Evolutionary conservation across 2,797 vertebrate species (phyloP).

Genomic region (Delichon dasypus): DNA sequence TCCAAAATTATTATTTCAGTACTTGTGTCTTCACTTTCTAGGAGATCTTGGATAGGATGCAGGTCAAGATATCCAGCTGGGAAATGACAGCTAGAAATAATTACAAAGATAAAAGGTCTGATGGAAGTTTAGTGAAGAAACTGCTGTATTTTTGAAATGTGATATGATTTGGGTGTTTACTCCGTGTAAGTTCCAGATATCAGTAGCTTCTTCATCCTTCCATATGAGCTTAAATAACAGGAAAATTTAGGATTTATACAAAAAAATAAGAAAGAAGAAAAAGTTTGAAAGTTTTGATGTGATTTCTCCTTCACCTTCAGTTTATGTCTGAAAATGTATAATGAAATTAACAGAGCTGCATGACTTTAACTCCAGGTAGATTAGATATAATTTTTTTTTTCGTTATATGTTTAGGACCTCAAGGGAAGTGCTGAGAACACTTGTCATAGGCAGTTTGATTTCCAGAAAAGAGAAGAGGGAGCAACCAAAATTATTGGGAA

Average conservation of each 20-base stretch:
- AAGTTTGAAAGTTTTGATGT: neutral
- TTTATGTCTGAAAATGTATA: neutral
- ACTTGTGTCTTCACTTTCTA: neutral
- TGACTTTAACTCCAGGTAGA: neutral
- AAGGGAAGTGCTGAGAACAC: neutral
- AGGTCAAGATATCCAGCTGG: neutral
- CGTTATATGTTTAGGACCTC: neutral
- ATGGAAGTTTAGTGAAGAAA: neutral
- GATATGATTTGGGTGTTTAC: neutral
- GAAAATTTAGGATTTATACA: neutral
- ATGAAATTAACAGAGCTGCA: neutral
- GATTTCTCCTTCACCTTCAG: neutral
- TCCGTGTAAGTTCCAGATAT: neutral
- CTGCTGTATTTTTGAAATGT: neutral
- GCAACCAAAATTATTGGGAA: neutral
- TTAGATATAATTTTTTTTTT: neutral
- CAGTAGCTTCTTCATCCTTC: neutral
- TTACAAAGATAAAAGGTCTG: neutral
- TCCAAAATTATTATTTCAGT: neutral
- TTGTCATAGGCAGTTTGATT: neutral
- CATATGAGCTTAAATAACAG: neutral
- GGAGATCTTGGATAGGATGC: neutral
- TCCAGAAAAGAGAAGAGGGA: neutral
- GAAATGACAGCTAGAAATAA: neutral
- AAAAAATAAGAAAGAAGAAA: neutral